Percentiles rank a stretch among this genome's conserved stretches.
Conservation (phyloP, 2,113 vertebrate genomes). For the Ia io region DNA sequence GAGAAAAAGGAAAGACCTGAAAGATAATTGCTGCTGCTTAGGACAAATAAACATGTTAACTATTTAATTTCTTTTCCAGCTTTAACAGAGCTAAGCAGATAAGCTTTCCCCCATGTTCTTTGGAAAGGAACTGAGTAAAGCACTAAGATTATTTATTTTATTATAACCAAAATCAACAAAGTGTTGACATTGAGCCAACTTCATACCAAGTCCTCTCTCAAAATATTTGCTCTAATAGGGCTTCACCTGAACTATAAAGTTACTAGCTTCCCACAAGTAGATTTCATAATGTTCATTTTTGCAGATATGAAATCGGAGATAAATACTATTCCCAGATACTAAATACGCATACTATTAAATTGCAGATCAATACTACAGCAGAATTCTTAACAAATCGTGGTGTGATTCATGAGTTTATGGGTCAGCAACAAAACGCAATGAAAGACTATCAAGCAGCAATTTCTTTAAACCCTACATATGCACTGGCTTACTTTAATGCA, state of each 20-base stretch:
- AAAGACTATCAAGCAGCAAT: conserved; percentile 85
- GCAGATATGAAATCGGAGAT: conserved; percentile 29
- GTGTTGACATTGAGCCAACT: conserved; percentile 48
- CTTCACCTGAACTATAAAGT: conserved; percentile 47
- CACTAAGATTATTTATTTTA: conserved; percentile 51
- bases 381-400: conserved; percentile 85
- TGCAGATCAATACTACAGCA: conserved; percentile 82
- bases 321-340: conserved; percentile 28
- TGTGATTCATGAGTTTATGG: conserved; percentile 86
- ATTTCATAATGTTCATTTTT: conserved; percentile 57
- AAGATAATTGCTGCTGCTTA: neutral
- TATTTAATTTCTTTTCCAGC: neutral
- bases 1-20: neutral
- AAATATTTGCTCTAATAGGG: conserved; percentile 53
- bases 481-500: conserved; percentile 85
- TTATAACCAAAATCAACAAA: conserved; percentile 47
- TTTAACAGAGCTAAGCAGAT: conserved; percentile 13
- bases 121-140: conserved; percentile 26
- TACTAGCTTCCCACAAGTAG: conserved; percentile 51
- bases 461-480: conserved; percentile 79
- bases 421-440: conserved; percentile 82
- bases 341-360: conserved; percentile 31
- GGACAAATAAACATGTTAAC: conserved; percentile 6
- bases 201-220: conserved; percentile 11
- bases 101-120: neutral